These are phyloP conservation scores for Amitus sp. DNA, from an alignment of 2,888 invertebrate species.

Conservation along the genomic window DNA sequence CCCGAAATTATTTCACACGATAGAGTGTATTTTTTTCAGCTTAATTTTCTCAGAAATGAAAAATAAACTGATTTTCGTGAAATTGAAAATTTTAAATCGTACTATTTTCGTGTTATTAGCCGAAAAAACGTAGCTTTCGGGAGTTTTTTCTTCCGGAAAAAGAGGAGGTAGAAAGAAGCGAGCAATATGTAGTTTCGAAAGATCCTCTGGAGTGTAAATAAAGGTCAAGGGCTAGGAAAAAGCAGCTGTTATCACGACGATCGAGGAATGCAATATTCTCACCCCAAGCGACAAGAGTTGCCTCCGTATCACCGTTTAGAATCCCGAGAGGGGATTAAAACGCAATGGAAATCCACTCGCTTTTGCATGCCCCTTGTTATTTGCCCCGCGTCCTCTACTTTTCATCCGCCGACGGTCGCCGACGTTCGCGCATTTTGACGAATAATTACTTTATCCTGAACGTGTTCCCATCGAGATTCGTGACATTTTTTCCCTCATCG, in stretches of 20 bases:
- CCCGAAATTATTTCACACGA: too few relatives aligned
- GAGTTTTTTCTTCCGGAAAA: neutral
- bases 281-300: conserved; percentile 65
- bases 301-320: conserved; percentile 58
- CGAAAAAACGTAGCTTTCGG: too few relatives aligned
- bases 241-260: conserved; percentile 63
- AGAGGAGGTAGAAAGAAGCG: neutral
- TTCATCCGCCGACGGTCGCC: conserved; percentile 17
- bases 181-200: conserved; percentile 25
- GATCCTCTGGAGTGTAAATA: conserved; percentile 28
- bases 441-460: conserved; percentile 30
- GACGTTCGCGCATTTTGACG: conserved; percentile 22
- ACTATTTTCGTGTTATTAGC: too few relatives aligned
- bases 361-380: conserved; percentile 41
- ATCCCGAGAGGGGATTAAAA: conserved; percentile 60
- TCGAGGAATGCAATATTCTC: conserved; percentile 66
- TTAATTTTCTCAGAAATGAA: too few relatives aligned
- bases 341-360: conserved; percentile 63
- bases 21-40: too few relatives aligned
- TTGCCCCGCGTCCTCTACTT: conserved; percentile 35
- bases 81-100: too few relatives aligned
- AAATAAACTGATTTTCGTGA: too few relatives aligned
- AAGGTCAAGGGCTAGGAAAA: conserved; percentile 42
- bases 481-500: too few relatives aligned
- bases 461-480: too few relatives aligned